These are phyloP conservation scores for Coturnix japonica DNA, from an alignment of 2,113 vertebrate genomes.

Conservation along the genomic window DNA sequence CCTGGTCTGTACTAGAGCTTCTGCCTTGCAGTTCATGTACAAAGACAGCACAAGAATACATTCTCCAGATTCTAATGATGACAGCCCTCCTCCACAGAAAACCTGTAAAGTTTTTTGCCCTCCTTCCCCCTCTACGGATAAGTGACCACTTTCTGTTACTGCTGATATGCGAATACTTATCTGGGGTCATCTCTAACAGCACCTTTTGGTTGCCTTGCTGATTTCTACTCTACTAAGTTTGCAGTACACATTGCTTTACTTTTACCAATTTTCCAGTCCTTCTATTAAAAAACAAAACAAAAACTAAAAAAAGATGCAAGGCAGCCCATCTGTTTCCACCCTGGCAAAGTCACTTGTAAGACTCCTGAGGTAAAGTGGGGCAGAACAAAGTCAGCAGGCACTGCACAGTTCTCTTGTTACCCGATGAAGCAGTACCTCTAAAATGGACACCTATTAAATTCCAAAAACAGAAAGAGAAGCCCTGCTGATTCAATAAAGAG, in stretches of 20 bases:
- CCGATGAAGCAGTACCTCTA: not conserved
- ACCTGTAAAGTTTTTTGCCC: not conserved
- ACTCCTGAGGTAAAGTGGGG: not conserved
- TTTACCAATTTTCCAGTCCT: constrained; percentile 1
- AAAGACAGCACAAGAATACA: not conserved
- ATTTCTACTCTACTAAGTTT: constrained; percentile 50
- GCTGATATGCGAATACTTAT: not conserved
- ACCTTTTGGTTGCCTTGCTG: constrained; percentile 38
- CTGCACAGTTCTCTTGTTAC: no score
- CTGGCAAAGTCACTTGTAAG: not conserved
- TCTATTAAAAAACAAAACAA: not conserved
- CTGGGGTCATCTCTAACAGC: not conserved
- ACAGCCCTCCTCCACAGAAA: not conserved
- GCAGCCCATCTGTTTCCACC: not conserved
- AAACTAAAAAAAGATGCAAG: not conserved
- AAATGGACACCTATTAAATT: not conserved
- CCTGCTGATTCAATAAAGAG: not conserved
- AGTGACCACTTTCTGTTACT: not conserved
- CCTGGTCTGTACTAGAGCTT: not conserved
- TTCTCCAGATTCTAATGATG: not conserved
- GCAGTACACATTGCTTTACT: not conserved
- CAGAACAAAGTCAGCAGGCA: not conserved
- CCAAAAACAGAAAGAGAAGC: not conserved
- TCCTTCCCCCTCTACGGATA: not conserved
- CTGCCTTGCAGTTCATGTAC: not conserved